A percentile compares a stretch with the other conserved stretches of the same genome.
phyloP scores from a whole-genome alignment of 2,797 vertebrate species.

The Pseudomugil gertrudae region DNA sequence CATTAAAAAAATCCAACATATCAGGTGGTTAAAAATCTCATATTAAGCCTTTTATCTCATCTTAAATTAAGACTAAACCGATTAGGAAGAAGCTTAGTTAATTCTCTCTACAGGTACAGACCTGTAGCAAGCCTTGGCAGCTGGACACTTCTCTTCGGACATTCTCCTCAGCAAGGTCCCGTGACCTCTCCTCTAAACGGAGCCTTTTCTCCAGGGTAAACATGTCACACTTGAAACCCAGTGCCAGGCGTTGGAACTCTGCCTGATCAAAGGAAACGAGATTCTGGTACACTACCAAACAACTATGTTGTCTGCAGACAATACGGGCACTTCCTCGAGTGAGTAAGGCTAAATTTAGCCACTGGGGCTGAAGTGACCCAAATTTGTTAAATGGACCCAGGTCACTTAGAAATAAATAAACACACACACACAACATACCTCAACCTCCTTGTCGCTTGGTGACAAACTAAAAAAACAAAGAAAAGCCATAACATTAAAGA shows the following conservation, averaged over 20 bases:
- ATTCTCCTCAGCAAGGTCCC: constrained; percentile 95
- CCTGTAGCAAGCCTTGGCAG: constrained; percentile 91
- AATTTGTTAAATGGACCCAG: too few relatives aligned
- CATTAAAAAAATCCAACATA: not conserved
- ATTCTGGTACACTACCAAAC: not conserved
- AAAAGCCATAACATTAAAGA: constrained; percentile 21
- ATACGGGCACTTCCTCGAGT: not conserved
- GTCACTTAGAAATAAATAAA: too few relatives aligned
- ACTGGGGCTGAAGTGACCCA: too few relatives aligned
- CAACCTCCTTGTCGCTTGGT: constrained; percentile 90
- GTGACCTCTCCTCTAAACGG: constrained; percentile 91
- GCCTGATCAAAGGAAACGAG: constrained; percentile 73
- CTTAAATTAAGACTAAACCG: not conserved
- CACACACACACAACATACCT: too few relatives aligned
- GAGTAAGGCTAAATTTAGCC: too few relatives aligned
- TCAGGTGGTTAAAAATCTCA: not conserved
- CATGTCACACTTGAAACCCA: constrained; percentile 97
- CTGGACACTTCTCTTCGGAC: constrained; percentile 91
- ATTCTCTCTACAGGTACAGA: constrained; percentile 41
- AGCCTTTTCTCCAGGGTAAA: constrained; percentile 97
- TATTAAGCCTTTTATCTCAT: not conserved
- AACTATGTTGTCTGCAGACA: not conserved
- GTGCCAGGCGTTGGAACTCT: constrained; percentile 92
- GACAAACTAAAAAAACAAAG: constrained; percentile 79
- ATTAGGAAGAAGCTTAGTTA: not conserved